phyloP scores from a whole-genome alignment of 2,797 vertebrate genomes.

The Ptychobarbus kaznakovi region DNA sequence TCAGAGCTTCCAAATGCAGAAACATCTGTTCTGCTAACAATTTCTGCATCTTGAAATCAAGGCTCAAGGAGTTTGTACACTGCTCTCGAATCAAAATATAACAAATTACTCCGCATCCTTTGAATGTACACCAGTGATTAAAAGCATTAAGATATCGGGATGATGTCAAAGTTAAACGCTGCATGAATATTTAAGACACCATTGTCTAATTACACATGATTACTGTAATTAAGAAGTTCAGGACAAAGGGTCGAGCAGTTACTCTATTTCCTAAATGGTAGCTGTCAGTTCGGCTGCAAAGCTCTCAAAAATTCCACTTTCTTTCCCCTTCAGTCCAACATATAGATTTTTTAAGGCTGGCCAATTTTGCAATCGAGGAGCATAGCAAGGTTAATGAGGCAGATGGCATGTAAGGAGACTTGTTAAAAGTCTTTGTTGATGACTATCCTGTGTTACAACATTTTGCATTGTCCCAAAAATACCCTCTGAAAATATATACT shows the following conservation, averaged over 20 bases:
- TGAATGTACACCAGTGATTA: conserved; percentile 58
- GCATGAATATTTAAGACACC: conserved; percentile 72
- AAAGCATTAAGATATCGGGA: conserved; percentile 59
- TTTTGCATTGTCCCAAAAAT: conserved; percentile 13
- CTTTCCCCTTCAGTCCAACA: conserved; percentile 35
- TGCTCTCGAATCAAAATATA: conserved; percentile 31
- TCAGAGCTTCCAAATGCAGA: not conserved
- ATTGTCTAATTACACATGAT: conserved; percentile 75
- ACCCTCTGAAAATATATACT: not conserved
- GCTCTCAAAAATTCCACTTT: conserved; percentile 50
- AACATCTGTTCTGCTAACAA: not conserved
- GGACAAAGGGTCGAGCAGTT: conserved; percentile 62
- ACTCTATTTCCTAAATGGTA: conserved; percentile 63
- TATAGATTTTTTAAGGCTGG: conserved; percentile 62
- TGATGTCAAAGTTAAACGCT: conserved; percentile 69
- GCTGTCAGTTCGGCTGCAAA: conserved; percentile 61
- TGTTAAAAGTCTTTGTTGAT: conserved; percentile 26
- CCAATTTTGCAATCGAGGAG: conserved; percentile 43
- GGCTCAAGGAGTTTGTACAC: not conserved
- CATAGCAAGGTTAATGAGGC: conserved; percentile 38
- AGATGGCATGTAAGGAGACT: conserved; percentile 40
- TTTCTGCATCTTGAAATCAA: conserved; percentile 5
- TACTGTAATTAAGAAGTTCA: conserved; percentile 74
- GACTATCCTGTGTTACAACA: conserved; percentile 21
- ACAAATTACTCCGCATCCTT: conserved; percentile 52